phyloP scores from a whole-genome alignment of 2,113 vertebrate genomes.

The Cettia cetti region DNA sequence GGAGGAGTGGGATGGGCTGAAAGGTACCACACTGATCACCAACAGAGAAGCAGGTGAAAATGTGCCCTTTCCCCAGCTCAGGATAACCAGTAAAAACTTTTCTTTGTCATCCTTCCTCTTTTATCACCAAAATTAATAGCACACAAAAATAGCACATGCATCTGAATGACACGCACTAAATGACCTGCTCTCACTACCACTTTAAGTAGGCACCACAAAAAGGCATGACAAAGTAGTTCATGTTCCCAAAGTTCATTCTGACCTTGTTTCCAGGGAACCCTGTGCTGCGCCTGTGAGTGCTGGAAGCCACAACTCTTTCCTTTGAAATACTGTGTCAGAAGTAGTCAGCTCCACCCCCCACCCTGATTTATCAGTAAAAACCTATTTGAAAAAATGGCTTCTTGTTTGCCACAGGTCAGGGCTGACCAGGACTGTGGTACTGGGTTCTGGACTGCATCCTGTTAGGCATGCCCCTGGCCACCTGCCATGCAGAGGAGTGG shows the following conservation, averaged over 20 bases:
- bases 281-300: accelerated
- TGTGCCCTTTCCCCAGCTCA: not conserved
- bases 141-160: not conserved
- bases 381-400: not conserved
- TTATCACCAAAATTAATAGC: not conserved
- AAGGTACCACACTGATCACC: accelerated
- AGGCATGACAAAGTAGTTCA: not conserved
- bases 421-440: not conserved
- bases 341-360: not conserved
- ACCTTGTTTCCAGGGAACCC: not conserved
- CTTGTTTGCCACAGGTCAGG: not conserved
- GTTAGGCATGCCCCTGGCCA: accelerated
- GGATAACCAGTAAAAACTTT: not conserved
- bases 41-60: not conserved
- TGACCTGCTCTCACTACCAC: accelerated
- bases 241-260: not conserved
- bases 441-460: not conserved
- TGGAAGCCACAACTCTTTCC: not conserved
- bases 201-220: not conserved
- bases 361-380: not conserved
- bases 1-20: not conserved
- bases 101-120: not conserved
- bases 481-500: accelerated
- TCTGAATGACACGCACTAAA: not conserved
- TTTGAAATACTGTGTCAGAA: not conserved